A percentile compares a stretch with the other conserved stretches of the same genome.
These are phyloP conservation scores for Sciurus carolinensis DNA, from an alignment of 2,797 vertebrate species.

Conservation along the genomic window DNA sequence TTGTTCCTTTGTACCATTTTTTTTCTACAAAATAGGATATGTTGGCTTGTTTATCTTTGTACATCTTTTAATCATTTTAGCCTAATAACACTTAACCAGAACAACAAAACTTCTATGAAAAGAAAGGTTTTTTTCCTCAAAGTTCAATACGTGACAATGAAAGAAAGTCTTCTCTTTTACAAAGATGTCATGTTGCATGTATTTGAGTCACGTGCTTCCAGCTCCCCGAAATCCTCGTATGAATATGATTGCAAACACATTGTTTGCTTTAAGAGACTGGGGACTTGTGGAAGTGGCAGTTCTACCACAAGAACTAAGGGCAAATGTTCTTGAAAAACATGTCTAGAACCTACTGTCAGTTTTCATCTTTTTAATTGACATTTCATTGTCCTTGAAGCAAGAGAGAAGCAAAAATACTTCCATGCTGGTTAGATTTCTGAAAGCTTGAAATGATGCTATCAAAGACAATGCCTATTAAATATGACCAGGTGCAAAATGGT, in stretches of 20 bases:
- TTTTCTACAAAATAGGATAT: conserved; percentile 19
- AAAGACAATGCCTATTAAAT: not conserved
- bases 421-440: conserved; percentile 25
- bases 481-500: not conserved
- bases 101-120: conserved; percentile 12
- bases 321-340: conserved; percentile 31
- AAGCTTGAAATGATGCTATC: conserved; percentile 6
- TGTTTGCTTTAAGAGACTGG: conserved; percentile 27
- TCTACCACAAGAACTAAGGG: not conserved
- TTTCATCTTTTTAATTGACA: conserved; percentile 38
- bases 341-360: conserved; percentile 57
- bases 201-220: not conserved
- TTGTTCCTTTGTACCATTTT: conserved; percentile 29
- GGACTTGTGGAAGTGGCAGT: not conserved
- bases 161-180: not conserved
- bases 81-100: not conserved
- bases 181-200: not conserved
- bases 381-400: conserved; percentile 51
- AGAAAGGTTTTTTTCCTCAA: not conserved
- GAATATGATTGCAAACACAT: not conserved
- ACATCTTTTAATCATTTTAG: conserved; percentile 47
- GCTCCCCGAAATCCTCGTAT: not conserved
- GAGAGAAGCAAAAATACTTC: conserved; percentile 21
- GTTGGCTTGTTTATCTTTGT: not conserved
- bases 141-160: not conserved